These are phyloP conservation scores for Lucifuga dentata DNA, from an alignment of 2,113 vertebrate genomes.

Conservation along the genomic window DNA sequence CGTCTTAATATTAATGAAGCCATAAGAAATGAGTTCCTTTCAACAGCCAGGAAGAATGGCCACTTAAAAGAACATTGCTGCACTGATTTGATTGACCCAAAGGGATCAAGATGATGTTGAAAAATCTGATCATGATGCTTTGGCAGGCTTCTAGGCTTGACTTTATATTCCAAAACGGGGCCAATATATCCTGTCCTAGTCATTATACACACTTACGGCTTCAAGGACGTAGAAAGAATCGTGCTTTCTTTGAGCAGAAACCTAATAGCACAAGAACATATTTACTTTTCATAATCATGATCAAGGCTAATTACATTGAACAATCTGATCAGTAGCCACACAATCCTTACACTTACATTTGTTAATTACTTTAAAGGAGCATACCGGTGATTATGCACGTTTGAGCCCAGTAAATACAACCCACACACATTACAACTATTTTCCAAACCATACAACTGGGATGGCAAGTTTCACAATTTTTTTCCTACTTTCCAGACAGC, in stretches of 20 bases:
- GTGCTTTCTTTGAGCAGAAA: not conserved
- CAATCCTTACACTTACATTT: not conserved
- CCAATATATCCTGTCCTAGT: constrained; percentile 22
- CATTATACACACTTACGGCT: constrained; percentile 1
- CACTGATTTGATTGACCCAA: constrained; percentile 46
- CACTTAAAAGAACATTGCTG: constrained; percentile 49
- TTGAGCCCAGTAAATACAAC: no score
- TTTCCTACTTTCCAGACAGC: no score
- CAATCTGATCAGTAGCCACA: no score
- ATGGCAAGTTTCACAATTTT: no score
- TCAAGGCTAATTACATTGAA: constrained; percentile 1
- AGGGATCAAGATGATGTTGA: constrained; percentile 42
- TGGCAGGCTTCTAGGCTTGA: constrained; percentile 51
- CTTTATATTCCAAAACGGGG: constrained; percentile 44
- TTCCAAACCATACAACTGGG: no score
- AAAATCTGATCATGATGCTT: constrained; percentile 57
- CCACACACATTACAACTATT: no score
- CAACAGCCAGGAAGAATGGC: constrained; percentile 30
- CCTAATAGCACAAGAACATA: not conserved
- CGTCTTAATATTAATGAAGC: constrained; percentile 50
- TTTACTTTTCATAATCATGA: constrained; percentile 8
- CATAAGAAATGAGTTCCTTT: constrained; percentile 33
- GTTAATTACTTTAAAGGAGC: constrained; percentile 27
- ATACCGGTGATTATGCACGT: no score
- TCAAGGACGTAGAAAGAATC: constrained; percentile 33